Evolutionary conservation across 2,888 invertebrate species (phyloP), one percentile per base, ranked within the genome.

Genomic region (Tinea pellionella): DNA sequence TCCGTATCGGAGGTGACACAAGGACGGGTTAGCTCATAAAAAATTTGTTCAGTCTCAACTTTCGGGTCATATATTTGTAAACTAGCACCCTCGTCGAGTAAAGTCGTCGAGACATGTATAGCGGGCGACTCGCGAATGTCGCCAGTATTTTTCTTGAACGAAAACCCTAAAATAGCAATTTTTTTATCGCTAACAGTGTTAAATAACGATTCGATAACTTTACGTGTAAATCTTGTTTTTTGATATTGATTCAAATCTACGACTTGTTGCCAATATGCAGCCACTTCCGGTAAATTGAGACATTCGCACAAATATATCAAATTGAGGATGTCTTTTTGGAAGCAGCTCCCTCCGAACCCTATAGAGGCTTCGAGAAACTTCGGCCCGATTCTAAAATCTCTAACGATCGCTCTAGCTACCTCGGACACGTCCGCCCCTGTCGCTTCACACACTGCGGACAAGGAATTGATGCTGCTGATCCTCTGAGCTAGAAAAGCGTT

Each of bases 341-440:
- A 99, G 80, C 99, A 99, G 74, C 98, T 98, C 63, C 99, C 99
- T 29, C 99, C 99, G 77, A 99, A 99, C 61, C 97, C 98, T 59
- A 99, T 94, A 4, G 97, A 97, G 0, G 99, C 98, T 85, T 98
- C 95, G 12, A 99, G 89, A 81, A 99, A 99, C 83, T 98, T 97
- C 0, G 95, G 92, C 0, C 99, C 99, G 60, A 99, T 99, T 64
- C 99, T 89, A 0, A 95, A 93, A 78, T 99, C 99, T 62, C 93
- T 89, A 1, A 99, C 99, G 1, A 99, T 93, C 0, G 99, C 99
- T 69, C 94, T 89, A 0, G 99, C 98, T 0, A 99, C 99, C 82
- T 99, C 98, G 0, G 96, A 93, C 0, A 99, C 96, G 77, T 99
- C 98, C 1, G 99, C 99, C 8, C 99, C 99, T 0, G 99, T 99